Evolutionary conservation across 2,113 vertebrate species (phyloP).

Genomic region (Lophotis ruficrista): DNA sequence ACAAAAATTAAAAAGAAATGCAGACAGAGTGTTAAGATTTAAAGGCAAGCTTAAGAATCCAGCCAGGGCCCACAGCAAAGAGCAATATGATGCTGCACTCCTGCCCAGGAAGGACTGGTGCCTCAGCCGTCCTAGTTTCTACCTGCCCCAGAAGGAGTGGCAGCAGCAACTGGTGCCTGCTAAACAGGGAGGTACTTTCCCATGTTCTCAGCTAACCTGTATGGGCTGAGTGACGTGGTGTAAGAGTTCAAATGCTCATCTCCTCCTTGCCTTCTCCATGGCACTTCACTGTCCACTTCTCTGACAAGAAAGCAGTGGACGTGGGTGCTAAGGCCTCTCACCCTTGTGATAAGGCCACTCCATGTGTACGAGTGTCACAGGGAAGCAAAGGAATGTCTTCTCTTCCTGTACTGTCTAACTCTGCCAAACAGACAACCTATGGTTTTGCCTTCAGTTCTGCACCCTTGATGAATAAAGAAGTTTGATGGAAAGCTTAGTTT

Average conservation of each 20-base stretch:
- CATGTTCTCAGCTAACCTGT: neutral
- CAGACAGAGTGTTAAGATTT: neutral
- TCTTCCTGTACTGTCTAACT: neutral
- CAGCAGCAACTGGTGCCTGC: neutral
- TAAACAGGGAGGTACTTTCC: neutral
- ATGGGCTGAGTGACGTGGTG: neutral
- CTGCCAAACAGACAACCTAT: neutral
- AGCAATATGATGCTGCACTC: neutral
- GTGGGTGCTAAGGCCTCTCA: neutral
- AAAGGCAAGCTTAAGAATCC: neutral
- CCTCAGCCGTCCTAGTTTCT: neutral
- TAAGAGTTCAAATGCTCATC: neutral
- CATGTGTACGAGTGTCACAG: too few relatives aligned
- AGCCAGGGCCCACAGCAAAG: neutral
- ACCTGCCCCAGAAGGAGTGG: neutral
- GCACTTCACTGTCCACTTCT: neutral
- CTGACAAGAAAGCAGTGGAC: neutral
- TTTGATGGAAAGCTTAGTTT: neutral
- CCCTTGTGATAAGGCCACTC: neutral
- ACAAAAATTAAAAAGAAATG: neutral
- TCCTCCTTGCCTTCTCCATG: neutral
- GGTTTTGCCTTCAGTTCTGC: neutral
- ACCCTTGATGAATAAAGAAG: neutral
- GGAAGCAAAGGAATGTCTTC: neutral
- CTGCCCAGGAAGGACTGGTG: neutral